Evolutionary conservation across 2,113 vertebrate genomes (phyloP).

Genomic region (Myodes glareolus): DNA sequence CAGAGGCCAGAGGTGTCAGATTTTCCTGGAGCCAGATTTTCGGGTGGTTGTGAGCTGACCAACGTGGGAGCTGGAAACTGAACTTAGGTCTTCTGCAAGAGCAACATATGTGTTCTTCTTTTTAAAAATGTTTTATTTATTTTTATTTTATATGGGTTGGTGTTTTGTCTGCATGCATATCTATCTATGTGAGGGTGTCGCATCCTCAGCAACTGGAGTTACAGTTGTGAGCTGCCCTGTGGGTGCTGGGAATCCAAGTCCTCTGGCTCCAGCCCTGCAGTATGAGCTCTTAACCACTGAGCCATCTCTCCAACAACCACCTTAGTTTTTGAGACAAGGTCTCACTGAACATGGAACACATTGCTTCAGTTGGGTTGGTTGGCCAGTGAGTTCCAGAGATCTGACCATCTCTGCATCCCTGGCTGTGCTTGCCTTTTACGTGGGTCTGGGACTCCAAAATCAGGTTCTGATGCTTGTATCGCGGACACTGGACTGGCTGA

Average conservation of each 20-base stretch:
- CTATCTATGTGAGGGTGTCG: background rate
- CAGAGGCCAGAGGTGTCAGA: background rate
- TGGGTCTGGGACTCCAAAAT: background rate
- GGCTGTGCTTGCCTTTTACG: background rate
- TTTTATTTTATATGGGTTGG: background rate
- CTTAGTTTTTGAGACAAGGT: background rate
- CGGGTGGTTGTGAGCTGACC: background rate
- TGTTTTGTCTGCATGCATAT: background rate
- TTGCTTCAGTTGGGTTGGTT: background rate
- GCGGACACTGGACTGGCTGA: background rate
- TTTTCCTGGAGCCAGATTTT: background rate
- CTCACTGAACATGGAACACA: background rate
- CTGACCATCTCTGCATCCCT: background rate
- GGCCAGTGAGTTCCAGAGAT: background rate
- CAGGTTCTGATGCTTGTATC: background rate
- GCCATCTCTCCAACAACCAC: background rate
- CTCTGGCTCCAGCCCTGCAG: too few species aligned
- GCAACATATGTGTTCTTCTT: background rate
- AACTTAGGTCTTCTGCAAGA: background rate
- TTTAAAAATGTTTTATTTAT: background rate
- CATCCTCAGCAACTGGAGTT: background rate
- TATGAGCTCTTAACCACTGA: background rate
- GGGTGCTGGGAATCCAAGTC: background rate
- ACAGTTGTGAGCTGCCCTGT: background rate
- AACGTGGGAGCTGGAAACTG: background rate